These are phyloP conservation scores for Caenorhabditis sulstoni DNA, from an alignment of 2,888 invertebrate genomes.

Conservation along the genomic window DNA sequence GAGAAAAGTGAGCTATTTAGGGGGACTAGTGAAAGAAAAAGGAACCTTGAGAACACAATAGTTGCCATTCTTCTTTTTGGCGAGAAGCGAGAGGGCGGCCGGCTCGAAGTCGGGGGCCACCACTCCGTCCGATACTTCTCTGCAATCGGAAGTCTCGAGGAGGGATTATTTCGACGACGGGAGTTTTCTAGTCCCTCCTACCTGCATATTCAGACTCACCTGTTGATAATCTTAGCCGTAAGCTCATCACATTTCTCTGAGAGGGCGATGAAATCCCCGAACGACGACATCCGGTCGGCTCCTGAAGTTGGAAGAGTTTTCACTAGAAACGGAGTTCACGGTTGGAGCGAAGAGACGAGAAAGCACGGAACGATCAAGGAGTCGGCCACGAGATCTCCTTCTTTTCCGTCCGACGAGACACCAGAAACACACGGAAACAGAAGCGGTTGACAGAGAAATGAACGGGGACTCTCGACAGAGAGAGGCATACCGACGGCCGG, in stretches of 20 bases:
- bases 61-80: constrained; percentile 94
- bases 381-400: constrained; percentile 47
- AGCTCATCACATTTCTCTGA: constrained; percentile 92
- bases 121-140: constrained; percentile 96
- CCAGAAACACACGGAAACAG: constrained; percentile 18
- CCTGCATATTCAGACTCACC: constrained; percentile 72
- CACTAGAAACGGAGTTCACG: constrained; percentile 13
- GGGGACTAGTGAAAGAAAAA: too few species aligned
- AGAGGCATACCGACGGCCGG: constrained; percentile 50
- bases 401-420: constrained; percentile 25
- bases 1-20: constrained; percentile 4
- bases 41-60: constrained; percentile 90
- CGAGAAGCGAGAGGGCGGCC: constrained; percentile 90
- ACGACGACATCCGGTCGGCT: constrained; percentile 98
- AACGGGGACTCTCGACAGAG: constrained; percentile 2
- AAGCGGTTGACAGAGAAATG: constrained; percentile 31
- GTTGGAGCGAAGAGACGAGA: constrained; percentile 7
- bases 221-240: constrained; percentile 93
- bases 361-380: constrained; percentile 46
- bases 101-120: constrained; percentile 93
- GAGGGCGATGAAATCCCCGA: constrained; percentile 96
- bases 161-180: too few species aligned
- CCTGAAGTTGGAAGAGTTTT: constrained; percentile 82
- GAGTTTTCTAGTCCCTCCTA: too few species aligned
- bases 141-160: constrained; percentile 3